Conservation (phyloP, 2,888 invertebrate genomes). For the Cabera pusaria region DNA sequence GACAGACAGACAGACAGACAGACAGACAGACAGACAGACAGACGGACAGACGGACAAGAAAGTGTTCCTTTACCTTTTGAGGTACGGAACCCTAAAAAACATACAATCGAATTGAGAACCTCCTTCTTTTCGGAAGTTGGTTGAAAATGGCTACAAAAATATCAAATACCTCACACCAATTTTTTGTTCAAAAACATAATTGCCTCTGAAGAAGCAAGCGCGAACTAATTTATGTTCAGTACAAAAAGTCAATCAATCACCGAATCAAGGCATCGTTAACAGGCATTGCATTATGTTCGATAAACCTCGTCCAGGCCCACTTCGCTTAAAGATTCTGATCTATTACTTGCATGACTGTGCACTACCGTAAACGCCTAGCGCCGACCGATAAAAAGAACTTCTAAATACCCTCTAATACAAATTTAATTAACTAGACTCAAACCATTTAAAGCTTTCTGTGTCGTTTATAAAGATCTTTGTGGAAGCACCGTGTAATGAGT, state of each 20-base stretch:
- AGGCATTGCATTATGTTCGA: constrained; percentile 71
- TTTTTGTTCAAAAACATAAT: constrained; percentile 33
- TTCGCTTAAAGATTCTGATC: constrained; percentile 75
- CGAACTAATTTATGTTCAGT: constrained; percentile 56
- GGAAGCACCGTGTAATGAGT: constrained; percentile 75
- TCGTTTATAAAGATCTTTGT: constrained; percentile 73
- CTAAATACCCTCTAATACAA: constrained; percentile 70
- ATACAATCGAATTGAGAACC: too few species aligned
- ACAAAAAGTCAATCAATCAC: constrained; percentile 75
- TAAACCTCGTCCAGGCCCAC: constrained; percentile 67
- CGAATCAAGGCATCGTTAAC: constrained; percentile 75
- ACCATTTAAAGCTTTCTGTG: constrained; percentile 63
- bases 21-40: too few species aligned
- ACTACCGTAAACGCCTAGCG: constrained; percentile 72
- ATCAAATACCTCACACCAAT: constrained; percentile 2
- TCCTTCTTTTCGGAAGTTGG: too few species aligned
- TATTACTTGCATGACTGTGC: constrained; percentile 75
- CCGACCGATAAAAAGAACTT: constrained; percentile 72
- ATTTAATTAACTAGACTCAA: constrained; percentile 78
- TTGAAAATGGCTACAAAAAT: too few species aligned
- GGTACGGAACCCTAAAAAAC: too few species aligned
- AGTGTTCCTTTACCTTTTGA: too few species aligned
- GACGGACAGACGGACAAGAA: too few species aligned
- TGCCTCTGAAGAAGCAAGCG: constrained; percentile 65
- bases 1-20: too few species aligned